A percentile compares a stretch with the other conserved stretches of the same genome.
phyloP scores from a whole-genome alignment of 2,797 vertebrate genomes.

The Pelobates cultripes region DNA sequence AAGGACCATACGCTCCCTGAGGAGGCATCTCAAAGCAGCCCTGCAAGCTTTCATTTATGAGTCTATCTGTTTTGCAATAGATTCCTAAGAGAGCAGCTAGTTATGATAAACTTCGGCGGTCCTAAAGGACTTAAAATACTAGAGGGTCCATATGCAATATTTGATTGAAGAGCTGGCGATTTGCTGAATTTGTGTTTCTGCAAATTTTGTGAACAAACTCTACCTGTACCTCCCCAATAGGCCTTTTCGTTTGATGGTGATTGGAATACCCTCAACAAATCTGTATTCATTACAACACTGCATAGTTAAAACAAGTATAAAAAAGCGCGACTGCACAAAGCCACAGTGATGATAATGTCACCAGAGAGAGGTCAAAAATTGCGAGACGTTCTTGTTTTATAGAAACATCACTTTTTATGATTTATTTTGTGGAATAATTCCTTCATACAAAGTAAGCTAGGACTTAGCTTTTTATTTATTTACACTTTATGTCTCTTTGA shows the following conservation, averaged over 20 bases:
- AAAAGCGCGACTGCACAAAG: conserved; percentile 11
- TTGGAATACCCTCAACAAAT: background rate
- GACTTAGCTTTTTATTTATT: conserved; percentile 55
- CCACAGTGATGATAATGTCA: conserved; percentile 50
- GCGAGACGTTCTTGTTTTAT: conserved; percentile 37
- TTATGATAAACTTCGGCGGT: too few relatives aligned
- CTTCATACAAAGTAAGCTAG: conserved; percentile 53
- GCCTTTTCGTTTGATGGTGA: background rate
- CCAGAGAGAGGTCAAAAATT: conserved; percentile 51
- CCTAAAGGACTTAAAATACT: too few relatives aligned
- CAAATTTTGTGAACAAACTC: background rate
- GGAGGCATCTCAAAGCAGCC: too few relatives aligned
- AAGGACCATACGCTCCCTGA: too few relatives aligned
- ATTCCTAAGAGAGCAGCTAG: too few relatives aligned
- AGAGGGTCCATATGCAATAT: too few relatives aligned
- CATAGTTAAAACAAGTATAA: conserved; percentile 37
- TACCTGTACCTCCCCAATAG: background rate
- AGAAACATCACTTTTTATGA: conserved; percentile 51
- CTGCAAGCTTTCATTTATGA: too few relatives aligned
- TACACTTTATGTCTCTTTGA: conserved; percentile 56
- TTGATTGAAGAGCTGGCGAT: too few relatives aligned
- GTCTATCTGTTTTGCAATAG: too few relatives aligned
- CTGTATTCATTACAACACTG: conserved; percentile 2
- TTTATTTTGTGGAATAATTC: conserved; percentile 51
- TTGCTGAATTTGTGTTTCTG: background rate